phyloP scores from a whole-genome alignment of 2,113 vertebrate species.

The Amia ocellicauda region DNA sequence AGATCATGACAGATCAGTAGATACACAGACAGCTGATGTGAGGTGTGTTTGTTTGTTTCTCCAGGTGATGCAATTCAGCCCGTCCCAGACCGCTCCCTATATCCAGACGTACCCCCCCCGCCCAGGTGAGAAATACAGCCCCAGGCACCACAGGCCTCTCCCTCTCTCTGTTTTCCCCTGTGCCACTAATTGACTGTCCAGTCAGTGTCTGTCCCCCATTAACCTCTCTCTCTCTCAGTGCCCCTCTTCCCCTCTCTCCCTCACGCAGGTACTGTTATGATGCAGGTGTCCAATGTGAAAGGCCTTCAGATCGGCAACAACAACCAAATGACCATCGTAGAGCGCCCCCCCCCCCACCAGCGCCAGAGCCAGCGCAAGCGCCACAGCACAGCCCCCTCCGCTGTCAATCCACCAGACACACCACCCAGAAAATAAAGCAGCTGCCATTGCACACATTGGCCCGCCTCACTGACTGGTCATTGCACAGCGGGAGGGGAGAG shows the following conservation, averaged over 20 bases:
- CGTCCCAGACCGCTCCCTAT: too few species aligned
- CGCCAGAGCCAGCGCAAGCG: slow-evolving; percentile 27
- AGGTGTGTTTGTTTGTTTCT: too few species aligned
- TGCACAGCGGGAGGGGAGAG: slow-evolving; percentile 36
- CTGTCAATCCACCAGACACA: accelerated
- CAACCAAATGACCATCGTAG: slow-evolving; percentile 37
- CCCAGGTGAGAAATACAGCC: too few species aligned
- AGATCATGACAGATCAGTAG: too few species aligned
- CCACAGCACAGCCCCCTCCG: slow-evolving; percentile 50
- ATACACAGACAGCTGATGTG: too few species aligned
- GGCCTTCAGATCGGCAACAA: slow-evolving; percentile 45
- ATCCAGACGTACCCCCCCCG: too few species aligned
- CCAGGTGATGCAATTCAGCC: too few species aligned
- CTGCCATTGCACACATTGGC: slow-evolving; percentile 34
- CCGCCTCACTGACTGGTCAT: slow-evolving; percentile 46
- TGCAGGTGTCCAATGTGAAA: slow-evolving; percentile 19
- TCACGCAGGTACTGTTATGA: background rate
- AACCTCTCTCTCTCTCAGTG: background rate
- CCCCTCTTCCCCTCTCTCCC: background rate
- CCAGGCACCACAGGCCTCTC: too few species aligned
- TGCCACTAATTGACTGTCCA: background rate
- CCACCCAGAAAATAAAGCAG: slow-evolving; percentile 15
- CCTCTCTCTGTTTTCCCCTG: background rate
- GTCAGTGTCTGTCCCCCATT: background rate
- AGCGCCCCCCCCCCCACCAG: too few species aligned